These are phyloP conservation scores for Venustaconcha ellipsiformis DNA, from an alignment of 1,140 invertebrate species.

Conservation along the genomic window DNA sequence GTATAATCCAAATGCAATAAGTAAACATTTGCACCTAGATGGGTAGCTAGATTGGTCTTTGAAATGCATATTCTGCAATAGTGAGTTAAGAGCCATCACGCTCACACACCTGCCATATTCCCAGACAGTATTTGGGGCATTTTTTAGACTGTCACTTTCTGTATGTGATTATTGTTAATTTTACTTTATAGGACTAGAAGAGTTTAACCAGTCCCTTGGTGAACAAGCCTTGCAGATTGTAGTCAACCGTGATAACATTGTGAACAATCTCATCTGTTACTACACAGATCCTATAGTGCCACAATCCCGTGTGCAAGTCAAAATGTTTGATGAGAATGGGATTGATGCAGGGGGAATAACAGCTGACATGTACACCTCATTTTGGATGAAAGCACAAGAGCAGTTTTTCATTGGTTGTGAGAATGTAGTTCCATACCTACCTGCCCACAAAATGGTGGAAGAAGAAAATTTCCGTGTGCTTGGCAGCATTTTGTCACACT, in stretches of 20 bases:
- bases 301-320: constrained; percentile 2
- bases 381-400: constrained; percentile 9
- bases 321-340: constrained; percentile 6
- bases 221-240: not conserved
- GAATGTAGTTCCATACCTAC: constrained; percentile 11
- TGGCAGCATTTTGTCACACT: constrained; percentile 21
- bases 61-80: too few relatives aligned
- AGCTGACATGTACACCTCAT: constrained; percentile 15
- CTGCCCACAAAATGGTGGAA: constrained; percentile 3
- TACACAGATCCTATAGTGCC: constrained; percentile 10
- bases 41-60: too few relatives aligned
- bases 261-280: constrained; percentile 13
- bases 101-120: too few relatives aligned
- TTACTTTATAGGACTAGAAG: constrained; percentile 7
- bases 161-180: too few relatives aligned
- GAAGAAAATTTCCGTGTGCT: constrained; percentile 1
- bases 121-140: too few relatives aligned
- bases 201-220: not conserved
- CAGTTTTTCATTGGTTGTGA: constrained; percentile 4
- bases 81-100: too few relatives aligned
- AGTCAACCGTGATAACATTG: constrained; percentile 6
- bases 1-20: too few relatives aligned
- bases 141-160: too few relatives aligned
- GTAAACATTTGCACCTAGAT: too few relatives aligned
- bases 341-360: constrained; percentile 3